A percentile compares a stretch with the other conserved stretches of the same genome.
Conservation (phyloP, 2,113 vertebrate genomes). For the Gorsachius goisagi region DNA sequence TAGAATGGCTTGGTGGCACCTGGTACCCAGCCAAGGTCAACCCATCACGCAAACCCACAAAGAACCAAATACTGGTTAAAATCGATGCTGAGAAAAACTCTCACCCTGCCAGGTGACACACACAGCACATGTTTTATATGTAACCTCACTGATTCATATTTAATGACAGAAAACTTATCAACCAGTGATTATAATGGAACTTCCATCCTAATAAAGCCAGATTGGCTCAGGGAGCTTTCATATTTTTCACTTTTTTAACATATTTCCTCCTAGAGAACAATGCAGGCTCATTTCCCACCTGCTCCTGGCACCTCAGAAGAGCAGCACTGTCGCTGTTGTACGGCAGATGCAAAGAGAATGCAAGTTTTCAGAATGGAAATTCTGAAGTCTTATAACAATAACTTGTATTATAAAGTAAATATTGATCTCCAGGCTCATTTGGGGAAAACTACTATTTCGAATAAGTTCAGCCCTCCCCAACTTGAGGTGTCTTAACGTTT, state of each 20-base stretch:
- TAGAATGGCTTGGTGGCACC: no score
- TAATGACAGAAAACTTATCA: neutral
- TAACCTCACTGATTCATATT: neutral
- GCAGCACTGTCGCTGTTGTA: fast-evolving
- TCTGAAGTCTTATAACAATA: neutral
- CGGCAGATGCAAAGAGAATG: neutral
- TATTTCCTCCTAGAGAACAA: neutral
- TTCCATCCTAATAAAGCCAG: neutral
- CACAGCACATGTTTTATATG: no score
- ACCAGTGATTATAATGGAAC: neutral
- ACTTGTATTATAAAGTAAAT: neutral
- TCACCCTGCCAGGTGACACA: neutral
- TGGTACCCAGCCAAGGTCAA: no score
- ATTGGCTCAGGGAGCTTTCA: neutral
- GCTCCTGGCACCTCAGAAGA: neutral
- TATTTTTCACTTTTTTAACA: neutral
- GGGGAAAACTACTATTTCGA: neutral
- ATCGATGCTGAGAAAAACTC: neutral
- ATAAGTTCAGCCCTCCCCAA: neutral
- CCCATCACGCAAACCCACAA: neutral
- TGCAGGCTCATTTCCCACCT: neutral
- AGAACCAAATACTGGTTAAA: neutral
- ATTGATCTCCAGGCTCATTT: neutral
- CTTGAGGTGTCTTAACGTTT: neutral
- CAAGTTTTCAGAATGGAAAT: neutral